Conservation (phyloP, 92 coral and sea anemone species). For the Pocillopora meandrina region DNA sequence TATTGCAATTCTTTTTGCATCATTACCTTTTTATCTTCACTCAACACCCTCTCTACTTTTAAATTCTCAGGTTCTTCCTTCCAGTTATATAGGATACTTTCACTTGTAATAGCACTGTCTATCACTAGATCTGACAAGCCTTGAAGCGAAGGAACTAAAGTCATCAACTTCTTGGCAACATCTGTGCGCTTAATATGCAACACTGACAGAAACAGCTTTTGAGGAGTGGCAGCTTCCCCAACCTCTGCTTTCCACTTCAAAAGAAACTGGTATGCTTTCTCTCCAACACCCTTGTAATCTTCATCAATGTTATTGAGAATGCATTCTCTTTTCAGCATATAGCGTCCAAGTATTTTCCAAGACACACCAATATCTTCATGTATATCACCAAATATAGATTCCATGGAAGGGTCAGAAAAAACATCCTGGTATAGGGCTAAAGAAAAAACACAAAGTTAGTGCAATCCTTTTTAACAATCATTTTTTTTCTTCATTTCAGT, state of each 20-base stretch:
- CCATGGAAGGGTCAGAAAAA: slow-evolving; percentile 16
- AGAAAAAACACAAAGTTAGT: neutral
- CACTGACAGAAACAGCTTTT: slow-evolving; percentile 57
- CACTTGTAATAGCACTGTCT: slow-evolving; percentile 4
- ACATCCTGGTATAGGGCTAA: neutral
- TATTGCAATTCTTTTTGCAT: neutral
- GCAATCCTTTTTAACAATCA: neutral
- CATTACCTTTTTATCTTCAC: slow-evolving; percentile 32
- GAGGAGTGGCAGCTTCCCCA: slow-evolving; percentile 51
- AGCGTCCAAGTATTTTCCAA: slow-evolving; percentile 84
- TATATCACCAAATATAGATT: slow-evolving; percentile 55
- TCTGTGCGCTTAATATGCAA: slow-evolving; percentile 62
- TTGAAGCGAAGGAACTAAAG: slow-evolving; percentile 12
- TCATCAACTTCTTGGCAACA: slow-evolving; percentile 68
- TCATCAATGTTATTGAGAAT: slow-evolving; percentile 76
- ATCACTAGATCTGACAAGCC: slow-evolving; percentile 5
- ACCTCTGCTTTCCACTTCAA: slow-evolving; percentile 71
- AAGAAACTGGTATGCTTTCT: slow-evolving; percentile 83
- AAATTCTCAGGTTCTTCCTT: slow-evolving; percentile 41
- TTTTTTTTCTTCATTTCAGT: neutral
- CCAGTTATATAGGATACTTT: slow-evolving; percentile 1
- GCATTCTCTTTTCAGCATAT: slow-evolving; percentile 63
- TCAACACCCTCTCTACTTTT: slow-evolving; percentile 38
- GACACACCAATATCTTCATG: slow-evolving; percentile 69
- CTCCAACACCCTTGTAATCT: slow-evolving; percentile 71